phyloP scores from a whole-genome alignment of 1,140 invertebrate species.

The Thaumetopoea pityocampa region DNA sequence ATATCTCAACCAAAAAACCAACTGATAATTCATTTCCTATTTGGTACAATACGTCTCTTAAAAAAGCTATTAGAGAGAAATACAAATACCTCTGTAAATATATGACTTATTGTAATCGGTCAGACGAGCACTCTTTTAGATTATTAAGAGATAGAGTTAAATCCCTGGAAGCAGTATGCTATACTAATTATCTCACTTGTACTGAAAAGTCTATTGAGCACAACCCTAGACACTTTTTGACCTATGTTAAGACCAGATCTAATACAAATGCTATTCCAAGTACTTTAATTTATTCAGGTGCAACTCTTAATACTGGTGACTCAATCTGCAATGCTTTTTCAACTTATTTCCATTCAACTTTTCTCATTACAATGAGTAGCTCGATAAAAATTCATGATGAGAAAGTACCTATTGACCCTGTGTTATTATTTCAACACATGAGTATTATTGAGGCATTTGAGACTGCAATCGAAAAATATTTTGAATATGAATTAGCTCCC shows the following conservation, averaged over 20 bases:
- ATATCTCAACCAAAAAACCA: too few species aligned
- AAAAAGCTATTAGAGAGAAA: too few species aligned
- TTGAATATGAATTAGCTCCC: slow-evolving; percentile 45
- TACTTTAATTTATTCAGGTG: background rate
- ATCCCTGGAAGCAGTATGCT: slow-evolving; percentile 4
- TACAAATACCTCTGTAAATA: too few species aligned
- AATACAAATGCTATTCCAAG: slow-evolving; percentile 4
- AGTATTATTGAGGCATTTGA: slow-evolving; percentile 18
- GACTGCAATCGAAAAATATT: slow-evolving; percentile 42
- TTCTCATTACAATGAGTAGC: slow-evolving; percentile 32
- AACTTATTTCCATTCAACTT: too few species aligned
- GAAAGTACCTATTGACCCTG: slow-evolving; percentile 42
- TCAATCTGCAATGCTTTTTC: too few species aligned
- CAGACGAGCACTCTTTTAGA: too few species aligned
- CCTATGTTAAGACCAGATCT: slow-evolving; percentile 1
- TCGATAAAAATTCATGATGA: slow-evolving; percentile 42
- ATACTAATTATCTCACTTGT: background rate
- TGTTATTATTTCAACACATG: slow-evolving; percentile 57
- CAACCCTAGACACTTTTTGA: slow-evolving; percentile 8
- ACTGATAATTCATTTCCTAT: too few species aligned
- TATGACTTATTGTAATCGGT: too few species aligned
- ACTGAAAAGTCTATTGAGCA: too few species aligned
- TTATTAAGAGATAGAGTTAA: too few species aligned
- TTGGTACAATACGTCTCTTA: too few species aligned
- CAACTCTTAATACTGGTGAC: too few species aligned